Evolutionary conservation across 1,140 invertebrate species (phyloP).

Genomic region (Drosophila aff.): DNA sequence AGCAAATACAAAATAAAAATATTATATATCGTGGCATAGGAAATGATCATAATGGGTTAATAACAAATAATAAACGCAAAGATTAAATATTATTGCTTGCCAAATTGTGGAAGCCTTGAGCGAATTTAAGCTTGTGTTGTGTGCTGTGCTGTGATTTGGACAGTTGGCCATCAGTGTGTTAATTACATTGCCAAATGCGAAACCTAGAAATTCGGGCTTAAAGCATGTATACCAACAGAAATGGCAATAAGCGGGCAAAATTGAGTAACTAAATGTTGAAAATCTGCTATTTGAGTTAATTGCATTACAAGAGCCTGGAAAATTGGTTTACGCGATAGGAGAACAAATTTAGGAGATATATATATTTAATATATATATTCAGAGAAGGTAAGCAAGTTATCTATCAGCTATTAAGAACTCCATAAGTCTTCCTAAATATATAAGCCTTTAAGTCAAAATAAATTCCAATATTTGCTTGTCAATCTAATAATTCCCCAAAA

Average conservation of each 20-base stretch:
- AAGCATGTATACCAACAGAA: slow-evolving; percentile 21
- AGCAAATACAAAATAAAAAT: slow-evolving; percentile 12
- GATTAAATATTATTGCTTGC: slow-evolving; percentile 63
- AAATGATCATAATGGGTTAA: slow-evolving; percentile 57
- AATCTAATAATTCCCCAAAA: not conserved
- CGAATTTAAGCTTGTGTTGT: slow-evolving; percentile 50
- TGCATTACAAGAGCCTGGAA: slow-evolving; percentile 36
- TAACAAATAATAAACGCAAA: slow-evolving; percentile 61
- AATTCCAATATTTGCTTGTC: not conserved
- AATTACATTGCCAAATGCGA: slow-evolving; percentile 58
- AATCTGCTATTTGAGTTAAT: slow-evolving; percentile 11
- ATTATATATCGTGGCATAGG: slow-evolving; percentile 21
- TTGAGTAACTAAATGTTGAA: slow-evolving; percentile 47
- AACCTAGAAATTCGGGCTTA: slow-evolving; percentile 40
- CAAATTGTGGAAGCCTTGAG: slow-evolving; percentile 67
- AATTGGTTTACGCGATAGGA: too few relatives aligned
- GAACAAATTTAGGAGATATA: not conserved
- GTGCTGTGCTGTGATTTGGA: slow-evolving; percentile 10
- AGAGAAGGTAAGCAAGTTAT: not conserved
- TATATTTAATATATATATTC: not conserved
- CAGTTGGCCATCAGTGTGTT: slow-evolving; percentile 63
- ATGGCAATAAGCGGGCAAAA: slow-evolving; percentile 12
- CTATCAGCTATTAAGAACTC: not conserved
- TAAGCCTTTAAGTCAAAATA: too few relatives aligned
- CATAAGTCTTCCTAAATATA: not conserved